phyloP scores from a whole-genome alignment of 2,888 invertebrate species.

The Thyatira batis region DNA sequence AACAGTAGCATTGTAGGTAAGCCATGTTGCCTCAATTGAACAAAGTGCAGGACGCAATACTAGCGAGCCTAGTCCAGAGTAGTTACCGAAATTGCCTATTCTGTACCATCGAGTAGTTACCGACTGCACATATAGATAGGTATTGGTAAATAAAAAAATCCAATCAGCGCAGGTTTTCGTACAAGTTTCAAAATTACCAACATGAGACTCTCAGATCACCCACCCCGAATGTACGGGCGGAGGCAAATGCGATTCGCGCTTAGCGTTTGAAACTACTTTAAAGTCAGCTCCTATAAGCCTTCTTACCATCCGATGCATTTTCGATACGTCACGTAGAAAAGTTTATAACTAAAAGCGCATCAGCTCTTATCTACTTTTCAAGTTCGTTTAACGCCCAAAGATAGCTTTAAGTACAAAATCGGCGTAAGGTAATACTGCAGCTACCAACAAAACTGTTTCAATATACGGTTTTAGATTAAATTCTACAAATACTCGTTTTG shows the following conservation, averaged over 20 bases:
- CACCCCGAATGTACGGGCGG: conserved; percentile 45
- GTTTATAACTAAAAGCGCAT: conserved; percentile 34
- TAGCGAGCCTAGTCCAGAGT: background rate
- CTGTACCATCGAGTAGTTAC: background rate
- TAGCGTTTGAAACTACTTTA: conserved; percentile 62
- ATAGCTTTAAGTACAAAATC: background rate
- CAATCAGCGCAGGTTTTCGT: too few relatives aligned
- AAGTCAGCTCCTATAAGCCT: conserved; percentile 65
- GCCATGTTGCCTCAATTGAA: background rate
- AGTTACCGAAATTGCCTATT: background rate
- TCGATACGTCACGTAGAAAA: conserved; percentile 61
- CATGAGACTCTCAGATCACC: conserved; percentile 10
- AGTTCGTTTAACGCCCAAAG: conserved; percentile 1
- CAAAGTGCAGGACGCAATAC: background rate
- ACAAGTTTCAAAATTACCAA: background rate
- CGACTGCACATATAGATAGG: too few relatives aligned
- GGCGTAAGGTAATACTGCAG: background rate
- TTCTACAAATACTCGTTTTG: background rate
- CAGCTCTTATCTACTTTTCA: conserved; percentile 1
- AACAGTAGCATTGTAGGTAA: background rate
- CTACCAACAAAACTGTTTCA: background rate
- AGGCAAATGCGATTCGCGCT: conserved; percentile 54
- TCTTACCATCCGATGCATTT: conserved; percentile 65
- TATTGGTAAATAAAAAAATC: too few relatives aligned
- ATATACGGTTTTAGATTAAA: background rate